These are phyloP conservation scores for Characodon lateralis DNA, from an alignment of 2,797 vertebrate genomes.

Conservation along the genomic window DNA sequence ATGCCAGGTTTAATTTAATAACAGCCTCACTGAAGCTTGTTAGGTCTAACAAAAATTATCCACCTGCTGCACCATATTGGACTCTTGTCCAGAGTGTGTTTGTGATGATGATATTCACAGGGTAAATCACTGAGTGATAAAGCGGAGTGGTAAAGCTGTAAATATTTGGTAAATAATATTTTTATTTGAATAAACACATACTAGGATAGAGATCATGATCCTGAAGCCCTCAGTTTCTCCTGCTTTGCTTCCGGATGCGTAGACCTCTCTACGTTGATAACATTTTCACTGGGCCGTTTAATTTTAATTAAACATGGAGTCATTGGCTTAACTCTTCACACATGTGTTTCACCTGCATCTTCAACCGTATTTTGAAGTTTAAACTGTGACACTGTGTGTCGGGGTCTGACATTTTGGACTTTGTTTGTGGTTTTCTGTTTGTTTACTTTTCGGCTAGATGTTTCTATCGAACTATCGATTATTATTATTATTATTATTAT, in stretches of 20 bases:
- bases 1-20: not conserved
- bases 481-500: too few species aligned
- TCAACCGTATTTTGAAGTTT: not conserved
- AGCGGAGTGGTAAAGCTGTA: too few species aligned
- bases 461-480: too few species aligned
- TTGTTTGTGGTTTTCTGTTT: too few species aligned
- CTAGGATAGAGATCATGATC: not conserved
- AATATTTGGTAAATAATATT: not conserved
- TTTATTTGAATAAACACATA: conserved; percentile 3
- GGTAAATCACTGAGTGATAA: not conserved
- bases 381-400: not conserved
- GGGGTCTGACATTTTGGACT: too few species aligned
- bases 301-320: conserved; percentile 13
- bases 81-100: not conserved
- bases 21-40: not conserved
- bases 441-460: too few species aligned
- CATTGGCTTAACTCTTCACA: conserved; percentile 5
- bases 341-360: conserved; percentile 6
- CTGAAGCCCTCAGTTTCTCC: conserved; percentile 4
- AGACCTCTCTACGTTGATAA: conserved; percentile 20
- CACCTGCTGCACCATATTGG: too few species aligned
- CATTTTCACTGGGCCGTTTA: conserved; percentile 20
- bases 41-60: not conserved
- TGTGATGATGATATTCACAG: not conserved
- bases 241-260: conserved; percentile 21